Percentiles rank a stretch among this genome's conserved stretches.
Conservation (phyloP, 2,888 invertebrate genomes). For the Sialis lutaria region DNA sequence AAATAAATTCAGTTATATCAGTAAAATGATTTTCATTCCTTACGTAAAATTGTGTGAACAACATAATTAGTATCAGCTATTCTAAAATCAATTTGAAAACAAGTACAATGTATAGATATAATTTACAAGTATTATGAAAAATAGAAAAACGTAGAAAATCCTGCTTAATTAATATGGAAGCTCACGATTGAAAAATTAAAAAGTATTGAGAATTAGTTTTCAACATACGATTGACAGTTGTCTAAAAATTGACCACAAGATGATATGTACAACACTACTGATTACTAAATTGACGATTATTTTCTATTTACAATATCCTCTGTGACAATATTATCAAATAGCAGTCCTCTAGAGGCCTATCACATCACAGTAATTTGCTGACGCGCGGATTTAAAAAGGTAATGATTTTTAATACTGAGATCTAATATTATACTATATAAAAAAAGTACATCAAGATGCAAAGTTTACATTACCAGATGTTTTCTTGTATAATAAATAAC, state of each 20-base stretch:
- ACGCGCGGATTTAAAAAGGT: background rate
- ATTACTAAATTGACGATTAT: background rate
- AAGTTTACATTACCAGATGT: too few species aligned
- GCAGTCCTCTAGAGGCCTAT: constrained; percentile 3
- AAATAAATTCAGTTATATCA: too few species aligned
- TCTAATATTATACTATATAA: background rate
- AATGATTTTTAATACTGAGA: background rate
- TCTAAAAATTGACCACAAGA: constrained; percentile 5
- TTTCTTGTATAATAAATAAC: too few species aligned
- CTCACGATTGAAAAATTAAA: constrained; percentile 5
- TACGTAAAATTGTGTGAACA: too few species aligned
- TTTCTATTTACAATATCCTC: background rate
- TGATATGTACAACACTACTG: constrained; percentile 1
- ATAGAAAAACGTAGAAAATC: constrained; percentile 3
- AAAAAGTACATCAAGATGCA: too few species aligned
- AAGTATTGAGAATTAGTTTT: background rate
- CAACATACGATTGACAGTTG: background rate
- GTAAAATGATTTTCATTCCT: too few species aligned
- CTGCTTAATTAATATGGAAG: constrained; percentile 4
- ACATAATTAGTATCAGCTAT: too few species aligned
- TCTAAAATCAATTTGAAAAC: background rate
- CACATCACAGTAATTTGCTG: constrained; percentile 4
- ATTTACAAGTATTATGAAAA: background rate
- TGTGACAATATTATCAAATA: background rate
- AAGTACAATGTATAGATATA: background rate